Evolutionary conservation across 1,140 invertebrate species (phyloP).

Genomic region (Drosophila kepulauana): DNA sequence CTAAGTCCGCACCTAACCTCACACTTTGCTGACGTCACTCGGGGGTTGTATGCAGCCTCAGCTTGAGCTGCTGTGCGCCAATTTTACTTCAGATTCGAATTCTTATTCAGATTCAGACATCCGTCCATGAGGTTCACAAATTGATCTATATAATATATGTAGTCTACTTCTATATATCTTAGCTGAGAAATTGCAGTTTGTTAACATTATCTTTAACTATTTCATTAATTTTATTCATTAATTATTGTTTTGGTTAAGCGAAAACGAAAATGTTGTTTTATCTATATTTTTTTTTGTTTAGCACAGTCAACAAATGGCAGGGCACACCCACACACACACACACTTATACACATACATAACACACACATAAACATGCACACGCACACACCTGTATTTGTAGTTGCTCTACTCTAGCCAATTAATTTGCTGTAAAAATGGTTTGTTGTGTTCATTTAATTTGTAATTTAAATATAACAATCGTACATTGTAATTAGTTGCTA

Average conservation of each 20-base stretch:
- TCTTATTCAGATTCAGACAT: constrained; percentile 43
- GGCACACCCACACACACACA: constrained; percentile 45
- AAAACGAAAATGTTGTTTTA: constrained; percentile 29
- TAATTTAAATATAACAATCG: constrained; percentile 32
- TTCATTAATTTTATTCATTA: background rate
- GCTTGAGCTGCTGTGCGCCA: constrained; percentile 70
- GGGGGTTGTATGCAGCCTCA: constrained; percentile 77
- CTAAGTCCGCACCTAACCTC: constrained; percentile 2
- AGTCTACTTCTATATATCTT: background rate
- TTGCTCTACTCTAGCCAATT: constrained; percentile 75
- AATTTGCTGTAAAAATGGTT: constrained; percentile 74
- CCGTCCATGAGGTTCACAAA: constrained; percentile 82
- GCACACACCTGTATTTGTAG: constrained; percentile 45
- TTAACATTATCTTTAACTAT: constrained; percentile 13
- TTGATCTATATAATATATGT: constrained; percentile 1
- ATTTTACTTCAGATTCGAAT: constrained; percentile 77
- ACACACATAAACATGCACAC: constrained; percentile 24
- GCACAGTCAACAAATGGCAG: constrained; percentile 54
- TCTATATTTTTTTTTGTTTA: constrained; percentile 43
- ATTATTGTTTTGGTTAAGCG: constrained; percentile 11
- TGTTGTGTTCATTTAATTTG: constrained; percentile 79
- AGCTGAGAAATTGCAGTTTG: constrained; percentile 3
- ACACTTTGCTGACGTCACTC: constrained; percentile 64
- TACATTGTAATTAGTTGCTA: constrained; percentile 30
- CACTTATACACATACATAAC: constrained; percentile 27